Evolutionary conservation across 2,113 vertebrate genomes (phyloP).

Genomic region (Prionailurus viverrinus): DNA sequence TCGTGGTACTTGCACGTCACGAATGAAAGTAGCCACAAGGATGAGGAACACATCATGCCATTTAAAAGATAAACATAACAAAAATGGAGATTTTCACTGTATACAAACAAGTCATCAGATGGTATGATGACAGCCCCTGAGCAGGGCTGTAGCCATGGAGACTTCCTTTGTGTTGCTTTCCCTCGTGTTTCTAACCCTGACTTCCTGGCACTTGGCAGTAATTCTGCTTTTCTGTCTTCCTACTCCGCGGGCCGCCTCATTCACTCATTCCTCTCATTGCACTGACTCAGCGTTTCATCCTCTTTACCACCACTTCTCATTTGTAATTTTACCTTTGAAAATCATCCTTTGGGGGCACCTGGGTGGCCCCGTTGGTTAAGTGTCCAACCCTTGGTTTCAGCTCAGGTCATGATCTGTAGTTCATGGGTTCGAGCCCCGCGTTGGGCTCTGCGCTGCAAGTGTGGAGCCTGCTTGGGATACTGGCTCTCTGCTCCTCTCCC

Average conservation of each 20-base stretch:
- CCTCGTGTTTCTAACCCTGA: background rate
- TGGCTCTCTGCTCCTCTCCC: no score
- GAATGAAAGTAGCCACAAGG: background rate
- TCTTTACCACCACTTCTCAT: background rate
- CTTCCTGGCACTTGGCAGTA: background rate
- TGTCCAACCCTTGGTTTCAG: no score
- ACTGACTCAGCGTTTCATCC: background rate
- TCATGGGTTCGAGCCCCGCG: no score
- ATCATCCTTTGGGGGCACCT: no score
- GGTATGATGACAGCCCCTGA: background rate
- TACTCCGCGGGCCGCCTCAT: rapidly evolving
- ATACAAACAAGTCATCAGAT: background rate
- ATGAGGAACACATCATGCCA: background rate
- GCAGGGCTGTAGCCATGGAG: background rate
- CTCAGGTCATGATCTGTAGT: no score
- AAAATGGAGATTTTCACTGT: background rate
- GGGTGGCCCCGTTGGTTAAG: no score
- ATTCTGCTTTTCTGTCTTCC: no score
- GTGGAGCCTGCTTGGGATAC: no score
- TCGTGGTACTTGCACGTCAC: background rate
- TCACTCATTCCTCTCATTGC: background rate
- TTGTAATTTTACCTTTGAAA: background rate
- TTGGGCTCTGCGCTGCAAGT: no score
- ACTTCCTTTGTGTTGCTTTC: background rate
- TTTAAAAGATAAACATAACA: background rate